Evolutionary conservation across 2,797 vertebrate genomes (phyloP).

Genomic region (Dallia pectoralis): DNA sequence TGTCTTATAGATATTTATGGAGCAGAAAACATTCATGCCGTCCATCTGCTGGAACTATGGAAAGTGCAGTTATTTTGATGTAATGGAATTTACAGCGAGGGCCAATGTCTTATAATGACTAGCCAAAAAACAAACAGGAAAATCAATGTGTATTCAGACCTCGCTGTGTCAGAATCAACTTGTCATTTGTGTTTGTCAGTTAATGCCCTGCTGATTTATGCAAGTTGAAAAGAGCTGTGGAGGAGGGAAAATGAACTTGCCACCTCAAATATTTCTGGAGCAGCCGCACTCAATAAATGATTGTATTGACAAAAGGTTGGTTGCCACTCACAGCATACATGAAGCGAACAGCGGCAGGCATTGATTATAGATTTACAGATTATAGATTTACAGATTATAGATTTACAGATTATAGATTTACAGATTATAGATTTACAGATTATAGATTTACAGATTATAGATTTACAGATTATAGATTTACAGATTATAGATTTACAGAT

Average conservation of each 20-base stretch:
- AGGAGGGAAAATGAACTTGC: conserved; percentile 31
- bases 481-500: too few species aligned
- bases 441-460: too few species aligned
- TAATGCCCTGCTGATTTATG: conserved; percentile 40
- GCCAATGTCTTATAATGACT: conserved; percentile 38
- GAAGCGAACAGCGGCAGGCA: conserved; percentile 22
- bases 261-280: conserved; percentile 29
- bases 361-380: conserved; percentile 45
- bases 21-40: conserved; percentile 53
- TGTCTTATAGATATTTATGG: conserved; percentile 57
- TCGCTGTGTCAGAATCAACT: conserved; percentile 30
- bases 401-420: too few species aligned
- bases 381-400: too few species aligned
- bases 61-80: conserved; percentile 52
- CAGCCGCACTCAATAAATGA: conserved; percentile 33
- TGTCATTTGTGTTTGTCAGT: conserved; percentile 27
- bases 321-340: conserved; percentile 29
- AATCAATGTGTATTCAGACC: conserved; percentile 27
- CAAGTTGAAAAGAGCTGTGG: conserved; percentile 26
- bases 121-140: conserved; percentile 41
- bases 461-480: too few species aligned
- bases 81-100: conserved; percentile 49
- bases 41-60: conserved; percentile 31
- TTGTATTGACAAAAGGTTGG: conserved; percentile 24
- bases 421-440: too few species aligned